Evolutionary conservation across 1,140 invertebrate genomes (phyloP), one percentile per base, ranked within the genome.

Genomic region (Calliphora vicina): DNA sequence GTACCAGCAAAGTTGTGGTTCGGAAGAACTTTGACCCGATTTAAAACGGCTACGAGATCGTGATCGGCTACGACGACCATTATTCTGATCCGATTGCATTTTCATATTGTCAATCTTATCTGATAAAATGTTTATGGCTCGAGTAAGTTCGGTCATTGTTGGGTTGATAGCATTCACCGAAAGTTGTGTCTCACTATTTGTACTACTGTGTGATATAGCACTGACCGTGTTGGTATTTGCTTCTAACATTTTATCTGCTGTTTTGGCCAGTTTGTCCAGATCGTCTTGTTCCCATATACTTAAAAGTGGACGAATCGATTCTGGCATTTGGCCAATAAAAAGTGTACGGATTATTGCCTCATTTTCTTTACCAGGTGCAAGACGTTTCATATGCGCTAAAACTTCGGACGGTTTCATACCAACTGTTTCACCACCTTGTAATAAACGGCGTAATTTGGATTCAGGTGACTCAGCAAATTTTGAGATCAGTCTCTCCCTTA

Each of bases 391-490:
- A 15, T 73, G 74, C 1, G 78, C 45, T 23, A 80, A 23, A 12
- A 57, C 72, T 35, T 67, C 73, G 2, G 61, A 82, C 42, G 76
- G 82, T 25, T 83, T 83, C 29, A 82, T 42, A 12, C 81, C 71
- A 0, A n/a, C 43, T 5, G 61, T 78, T 20, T 80, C 82, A 3
- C 57, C 72, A 73, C 82, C 76, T 81, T 82, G 84, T 81, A 81
- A 27, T 67, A 83, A 26, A 15, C 80, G 61, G 9, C 80, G 45
- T 2, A 81, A n/a, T n/a, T n/a, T n/a, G n/a, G n/a, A n/a, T n/a
- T n/a, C n/a, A n/a, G n/a, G n/a, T n/a, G n/a, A n/a, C 23, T 84
- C 78, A 1, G 80, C 83, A 61, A 82, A 84, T 57, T 74, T 82
- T 61, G 9, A 25, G 5, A 84, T 42, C n/a, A 84, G 20, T 26